Percentiles rank a stretch among this genome's conserved stretches.
Evolutionary conservation across 2,888 invertebrate genomes (phyloP).

Genomic region (Griposia aprilina): DNA sequence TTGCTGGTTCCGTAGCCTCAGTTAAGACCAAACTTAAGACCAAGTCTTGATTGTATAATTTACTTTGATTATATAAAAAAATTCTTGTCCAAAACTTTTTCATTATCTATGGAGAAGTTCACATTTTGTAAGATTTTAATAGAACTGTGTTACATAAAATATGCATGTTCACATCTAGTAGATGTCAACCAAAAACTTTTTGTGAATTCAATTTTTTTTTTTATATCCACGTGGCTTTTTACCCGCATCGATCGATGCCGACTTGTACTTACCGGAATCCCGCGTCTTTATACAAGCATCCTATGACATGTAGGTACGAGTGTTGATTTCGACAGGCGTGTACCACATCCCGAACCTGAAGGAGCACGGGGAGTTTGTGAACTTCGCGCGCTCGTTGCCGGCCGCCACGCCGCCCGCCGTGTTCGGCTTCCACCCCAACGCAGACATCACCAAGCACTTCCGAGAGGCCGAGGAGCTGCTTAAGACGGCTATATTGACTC

Average conservation of each 20-base stretch:
- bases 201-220: no score
- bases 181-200: no score
- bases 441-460: constrained; percentile 97
- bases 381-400: constrained; percentile 93
- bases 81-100: no score
- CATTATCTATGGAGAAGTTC: no score
- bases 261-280: neutral
- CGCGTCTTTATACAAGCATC: neutral
- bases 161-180: no score
- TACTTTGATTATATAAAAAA: no score
- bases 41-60: no score
- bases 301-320: neutral
- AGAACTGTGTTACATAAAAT: no score
- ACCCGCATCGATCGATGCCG: neutral
- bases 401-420: constrained; percentile 95
- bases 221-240: neutral
- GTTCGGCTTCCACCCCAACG: constrained; percentile 98
- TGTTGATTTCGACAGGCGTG: constrained; percentile 82
- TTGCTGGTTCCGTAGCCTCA: no score
- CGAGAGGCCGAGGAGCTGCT: constrained; percentile 95
- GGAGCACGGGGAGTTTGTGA: constrained; percentile 93
- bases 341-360: constrained; percentile 94
- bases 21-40: no score
- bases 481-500: constrained; percentile 93
- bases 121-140: no score